These are phyloP conservation scores for Pogonomyrmex californicus DNA, from an alignment of 1,140 invertebrate genomes.

Conservation along the genomic window DNA sequence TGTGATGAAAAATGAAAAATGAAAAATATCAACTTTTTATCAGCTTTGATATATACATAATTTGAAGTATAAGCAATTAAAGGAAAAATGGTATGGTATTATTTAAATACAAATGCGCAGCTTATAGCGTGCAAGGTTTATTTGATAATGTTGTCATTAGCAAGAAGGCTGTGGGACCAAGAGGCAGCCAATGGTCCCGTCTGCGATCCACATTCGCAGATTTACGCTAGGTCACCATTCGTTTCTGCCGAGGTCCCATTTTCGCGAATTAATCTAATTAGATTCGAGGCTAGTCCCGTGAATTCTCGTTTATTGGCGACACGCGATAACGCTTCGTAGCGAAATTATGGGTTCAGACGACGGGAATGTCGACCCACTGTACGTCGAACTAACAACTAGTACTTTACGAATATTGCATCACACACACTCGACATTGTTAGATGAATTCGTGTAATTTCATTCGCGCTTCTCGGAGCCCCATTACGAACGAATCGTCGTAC, in stretches of 20 bases:
- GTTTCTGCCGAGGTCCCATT: not conserved
- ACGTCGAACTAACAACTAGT: conserved; percentile 46
- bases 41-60: not conserved
- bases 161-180: conserved; percentile 18
- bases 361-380: conserved; percentile 20
- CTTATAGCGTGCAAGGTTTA: not conserved
- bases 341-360: conserved; percentile 21
- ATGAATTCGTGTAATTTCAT: conserved; percentile 52
- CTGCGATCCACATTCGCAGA: not conserved
- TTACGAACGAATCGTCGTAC: not conserved
- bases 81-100: not conserved
- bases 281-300: not conserved
- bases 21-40: too few relatives aligned
- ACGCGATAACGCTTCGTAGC: conserved; percentile 13
- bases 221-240: conserved; percentile 5
- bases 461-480: conserved; percentile 19
- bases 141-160: conserved; percentile 18
- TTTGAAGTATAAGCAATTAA: not conserved
- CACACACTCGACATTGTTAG: conserved; percentile 31
- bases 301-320: conserved; percentile 18
- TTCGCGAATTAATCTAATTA: conserved; percentile 31
- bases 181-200: not conserved
- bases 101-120: not conserved
- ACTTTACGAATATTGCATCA: conserved; percentile 50
- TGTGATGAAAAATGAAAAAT: conserved; percentile 23